Evolutionary conservation across 2,888 invertebrate genomes (phyloP).

Genomic region (Acanthosepion lycidas): DNA sequence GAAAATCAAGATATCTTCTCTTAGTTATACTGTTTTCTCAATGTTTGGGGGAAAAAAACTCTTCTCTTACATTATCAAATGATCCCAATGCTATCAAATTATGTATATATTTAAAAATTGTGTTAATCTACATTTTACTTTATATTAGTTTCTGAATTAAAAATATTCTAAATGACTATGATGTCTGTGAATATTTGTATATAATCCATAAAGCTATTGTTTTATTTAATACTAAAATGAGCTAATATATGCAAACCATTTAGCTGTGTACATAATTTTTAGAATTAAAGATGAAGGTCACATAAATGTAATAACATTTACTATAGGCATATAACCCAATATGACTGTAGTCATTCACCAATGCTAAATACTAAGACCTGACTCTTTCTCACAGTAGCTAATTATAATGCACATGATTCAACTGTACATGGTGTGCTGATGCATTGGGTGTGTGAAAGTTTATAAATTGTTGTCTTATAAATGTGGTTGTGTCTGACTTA

Average conservation of each 20-base stretch:
- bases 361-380: not conserved
- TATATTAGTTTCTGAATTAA: not conserved
- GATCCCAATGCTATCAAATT: not conserved
- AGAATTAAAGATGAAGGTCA: not conserved
- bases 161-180: not conserved
- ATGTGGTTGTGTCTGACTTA: not conserved
- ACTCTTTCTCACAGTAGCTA: not conserved
- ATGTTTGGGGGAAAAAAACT: not conserved
- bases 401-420: not conserved
- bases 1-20: not conserved
- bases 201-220: not conserved
- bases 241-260: not conserved
- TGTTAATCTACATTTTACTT: no score
- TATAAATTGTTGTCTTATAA: not conserved
- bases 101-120: no score
- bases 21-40: not conserved
- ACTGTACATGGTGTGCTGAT: not conserved
- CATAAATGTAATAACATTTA: not conserved
- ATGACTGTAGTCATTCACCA: not conserved
- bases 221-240: not conserved
- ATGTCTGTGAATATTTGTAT: not conserved
- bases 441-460: not conserved
- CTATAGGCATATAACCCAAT: not conserved
- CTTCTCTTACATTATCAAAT: not conserved
- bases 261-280: not conserved